Conservation (phyloP, 2,113 vertebrate genomes). For the Lepus europaeus region DNA sequence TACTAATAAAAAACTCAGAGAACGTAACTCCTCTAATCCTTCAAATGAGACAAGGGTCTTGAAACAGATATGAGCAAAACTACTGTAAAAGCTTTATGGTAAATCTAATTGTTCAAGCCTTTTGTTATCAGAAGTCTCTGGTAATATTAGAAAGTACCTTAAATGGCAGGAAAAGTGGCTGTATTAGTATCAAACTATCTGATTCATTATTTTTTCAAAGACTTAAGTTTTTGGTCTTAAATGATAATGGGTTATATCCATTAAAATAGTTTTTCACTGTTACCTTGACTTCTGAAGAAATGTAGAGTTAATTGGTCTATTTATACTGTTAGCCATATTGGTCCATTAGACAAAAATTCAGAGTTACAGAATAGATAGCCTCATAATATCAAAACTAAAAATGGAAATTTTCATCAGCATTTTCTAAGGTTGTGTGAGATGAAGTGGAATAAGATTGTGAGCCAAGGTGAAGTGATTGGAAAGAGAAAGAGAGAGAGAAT, state of each 20-base stretch:
- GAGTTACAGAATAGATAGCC: conserved; percentile 25
- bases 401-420: neutral
- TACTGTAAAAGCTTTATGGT: neutral
- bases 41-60: neutral
- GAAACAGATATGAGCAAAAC: neutral
- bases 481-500: neutral
- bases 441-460: neutral
- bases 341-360: conserved; percentile 57
- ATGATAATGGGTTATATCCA: neutral
- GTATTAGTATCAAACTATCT: neutral
- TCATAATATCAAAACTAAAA: conserved; percentile 34
- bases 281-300: conserved; percentile 58
- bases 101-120: neutral
- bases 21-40: neutral
- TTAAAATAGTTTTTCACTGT: conserved; percentile 42
- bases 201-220: conserved; percentile 40
- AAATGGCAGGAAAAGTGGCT: neutral
- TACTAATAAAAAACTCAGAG: neutral
- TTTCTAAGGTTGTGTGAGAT: neutral
- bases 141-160: neutral
- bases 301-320: neutral
- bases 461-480: neutral
- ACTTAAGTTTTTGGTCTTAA: neutral
- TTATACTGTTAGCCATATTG: conserved; percentile 37
- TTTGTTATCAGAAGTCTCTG: neutral